Conservation (phyloP, 2,113 vertebrate genomes). For the Cyprinodon brontotheroides region DNA sequence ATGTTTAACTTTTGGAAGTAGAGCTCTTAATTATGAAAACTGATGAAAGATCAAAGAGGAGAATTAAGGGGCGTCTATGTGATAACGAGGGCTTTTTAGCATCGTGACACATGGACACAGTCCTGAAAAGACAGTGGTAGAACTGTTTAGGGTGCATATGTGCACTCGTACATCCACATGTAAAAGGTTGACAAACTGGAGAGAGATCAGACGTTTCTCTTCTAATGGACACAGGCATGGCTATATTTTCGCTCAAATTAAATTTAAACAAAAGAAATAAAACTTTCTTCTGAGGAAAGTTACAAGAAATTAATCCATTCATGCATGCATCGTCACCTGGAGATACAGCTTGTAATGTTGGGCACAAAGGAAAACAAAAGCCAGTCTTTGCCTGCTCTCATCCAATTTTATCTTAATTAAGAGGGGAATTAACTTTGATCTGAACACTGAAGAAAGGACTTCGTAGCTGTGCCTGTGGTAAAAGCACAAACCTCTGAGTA, state of each 20-base stretch:
- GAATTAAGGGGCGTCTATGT: slow-evolving; percentile 77
- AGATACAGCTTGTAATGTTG: slow-evolving; percentile 51
- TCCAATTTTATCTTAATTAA: slow-evolving; percentile 75
- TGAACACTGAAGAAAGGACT: slow-evolving; percentile 43
- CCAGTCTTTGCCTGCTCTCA: slow-evolving; percentile 58
- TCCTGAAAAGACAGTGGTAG: slow-evolving; percentile 55
- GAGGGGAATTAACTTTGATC: slow-evolving; percentile 76
- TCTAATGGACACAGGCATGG: neutral
- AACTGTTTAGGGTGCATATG: slow-evolving; percentile 65
- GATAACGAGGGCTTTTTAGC: slow-evolving; percentile 77
- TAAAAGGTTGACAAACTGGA: slow-evolving; percentile 57
- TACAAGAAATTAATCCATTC: slow-evolving; percentile 26
- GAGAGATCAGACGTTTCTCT: neutral
- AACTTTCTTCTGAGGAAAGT: slow-evolving; percentile 21
- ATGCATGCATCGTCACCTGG: slow-evolving; percentile 4
- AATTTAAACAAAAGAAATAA: slow-evolving; percentile 3
- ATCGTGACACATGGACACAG: slow-evolving; percentile 78
- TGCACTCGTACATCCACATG: slow-evolving; percentile 47
- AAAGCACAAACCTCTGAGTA: slow-evolving; percentile 58
- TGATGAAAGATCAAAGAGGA: slow-evolving; percentile 82
- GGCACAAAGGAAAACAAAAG: slow-evolving; percentile 68
- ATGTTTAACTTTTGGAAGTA: slow-evolving; percentile 77
- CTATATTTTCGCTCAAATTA: slow-evolving; percentile 6
- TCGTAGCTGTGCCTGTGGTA: slow-evolving; percentile 41
- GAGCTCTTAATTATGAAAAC: slow-evolving; percentile 80